phyloP scores from a whole-genome alignment of 1,140 invertebrate genomes.

The Mya arenaria region DNA sequence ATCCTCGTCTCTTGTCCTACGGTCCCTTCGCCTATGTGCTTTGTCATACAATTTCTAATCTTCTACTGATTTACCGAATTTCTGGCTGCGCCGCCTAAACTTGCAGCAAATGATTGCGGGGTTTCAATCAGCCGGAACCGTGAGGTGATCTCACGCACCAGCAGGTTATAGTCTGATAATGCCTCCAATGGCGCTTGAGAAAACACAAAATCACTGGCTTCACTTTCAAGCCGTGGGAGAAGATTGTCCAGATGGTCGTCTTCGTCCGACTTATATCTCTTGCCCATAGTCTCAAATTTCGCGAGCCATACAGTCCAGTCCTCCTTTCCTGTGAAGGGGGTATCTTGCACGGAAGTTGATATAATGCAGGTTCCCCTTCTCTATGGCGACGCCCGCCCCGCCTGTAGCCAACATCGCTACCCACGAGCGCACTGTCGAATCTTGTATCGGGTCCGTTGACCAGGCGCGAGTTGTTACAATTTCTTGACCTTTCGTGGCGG shows the following conservation, averaged over 20 bases:
- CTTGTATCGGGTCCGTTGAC: no score
- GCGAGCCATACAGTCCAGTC: background rate
- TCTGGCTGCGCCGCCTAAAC: background rate
- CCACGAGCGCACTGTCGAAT: no score
- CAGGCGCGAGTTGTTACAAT: no score
- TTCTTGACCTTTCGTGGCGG: no score
- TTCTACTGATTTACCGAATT: background rate
- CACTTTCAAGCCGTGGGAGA: background rate
- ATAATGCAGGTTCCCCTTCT: no score
- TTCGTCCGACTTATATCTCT: background rate
- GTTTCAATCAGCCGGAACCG: background rate
- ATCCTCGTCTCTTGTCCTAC: background rate
- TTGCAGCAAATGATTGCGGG: background rate
- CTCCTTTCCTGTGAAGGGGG: background rate
- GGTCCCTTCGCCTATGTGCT: background rate
- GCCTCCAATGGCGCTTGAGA: background rate
- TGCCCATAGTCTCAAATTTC: constrained; percentile 4
- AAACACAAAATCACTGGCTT: constrained; percentile 21
- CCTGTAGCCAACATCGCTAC: no score
- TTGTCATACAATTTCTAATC: background rate
- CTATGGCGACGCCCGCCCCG: no score
- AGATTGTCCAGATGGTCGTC: constrained; percentile 9
- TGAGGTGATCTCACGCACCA: background rate
- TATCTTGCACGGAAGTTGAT: no score
- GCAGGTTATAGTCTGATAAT: background rate